Percentiles rank a stretch among this genome's conserved stretches.
phyloP scores from a whole-genome alignment of 2,888 invertebrate genomes.

The Dendrolimus houi region DNA sequence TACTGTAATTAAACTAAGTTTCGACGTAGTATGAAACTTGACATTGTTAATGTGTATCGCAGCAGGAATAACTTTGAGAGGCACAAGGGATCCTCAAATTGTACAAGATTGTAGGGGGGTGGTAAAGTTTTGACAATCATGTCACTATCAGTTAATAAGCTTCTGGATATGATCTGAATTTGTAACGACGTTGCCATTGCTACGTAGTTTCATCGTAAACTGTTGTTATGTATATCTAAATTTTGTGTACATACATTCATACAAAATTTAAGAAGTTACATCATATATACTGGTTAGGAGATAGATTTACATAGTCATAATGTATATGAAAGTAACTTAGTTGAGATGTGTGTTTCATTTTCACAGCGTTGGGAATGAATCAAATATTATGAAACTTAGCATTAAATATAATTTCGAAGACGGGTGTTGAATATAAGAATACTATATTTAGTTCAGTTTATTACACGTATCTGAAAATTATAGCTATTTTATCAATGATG shows the following conservation, averaged over 20 bases:
- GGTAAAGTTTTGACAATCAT: constrained; percentile 60
- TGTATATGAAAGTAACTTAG: too few relatives aligned
- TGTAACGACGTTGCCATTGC: constrained; percentile 29
- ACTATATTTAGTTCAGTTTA: too few relatives aligned
- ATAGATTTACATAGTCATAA: neutral
- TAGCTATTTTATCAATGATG: too few relatives aligned
- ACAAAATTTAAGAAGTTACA: neutral
- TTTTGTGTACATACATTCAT: neutral
- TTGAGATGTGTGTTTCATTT: too few relatives aligned
- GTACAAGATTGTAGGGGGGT: constrained; percentile 38
- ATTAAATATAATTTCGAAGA: too few relatives aligned
- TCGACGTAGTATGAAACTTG: constrained; percentile 26
- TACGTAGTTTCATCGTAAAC: neutral
- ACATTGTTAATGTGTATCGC: constrained; percentile 38
- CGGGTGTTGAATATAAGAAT: too few relatives aligned
- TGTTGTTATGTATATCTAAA: neutral
- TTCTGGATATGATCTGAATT: constrained; percentile 47
- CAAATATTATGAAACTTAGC: too few relatives aligned
- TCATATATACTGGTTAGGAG: neutral
- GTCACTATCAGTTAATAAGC: constrained; percentile 69
- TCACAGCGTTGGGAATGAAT: too few relatives aligned
- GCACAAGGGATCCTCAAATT: constrained; percentile 57
- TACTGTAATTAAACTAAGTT: constrained; percentile 10
- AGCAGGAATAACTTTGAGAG: constrained; percentile 50
- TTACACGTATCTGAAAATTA: too few relatives aligned